phyloP scores from a whole-genome alignment of 2,797 vertebrate species.

The Hipposideros larvatus region DNA sequence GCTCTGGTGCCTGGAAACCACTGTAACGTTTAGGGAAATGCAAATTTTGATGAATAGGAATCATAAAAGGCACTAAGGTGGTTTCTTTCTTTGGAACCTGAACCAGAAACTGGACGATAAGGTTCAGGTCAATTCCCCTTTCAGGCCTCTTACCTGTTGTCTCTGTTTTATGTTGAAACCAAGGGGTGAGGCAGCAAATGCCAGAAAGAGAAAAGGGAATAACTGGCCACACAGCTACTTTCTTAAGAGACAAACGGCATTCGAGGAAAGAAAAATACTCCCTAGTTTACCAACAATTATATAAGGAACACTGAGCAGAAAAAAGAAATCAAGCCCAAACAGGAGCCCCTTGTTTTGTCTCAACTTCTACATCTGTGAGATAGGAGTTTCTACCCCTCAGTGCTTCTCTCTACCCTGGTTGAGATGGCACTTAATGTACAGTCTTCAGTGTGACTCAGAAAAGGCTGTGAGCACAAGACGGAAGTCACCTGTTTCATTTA shows the following conservation, averaged over 20 bases:
- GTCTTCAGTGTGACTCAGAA: neutral
- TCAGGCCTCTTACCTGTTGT: neutral
- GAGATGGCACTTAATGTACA: neutral
- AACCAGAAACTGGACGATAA: neutral
- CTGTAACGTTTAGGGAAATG: neutral
- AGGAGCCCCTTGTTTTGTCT: neutral
- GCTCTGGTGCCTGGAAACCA: neutral
- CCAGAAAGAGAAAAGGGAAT: neutral
- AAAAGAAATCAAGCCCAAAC: neutral
- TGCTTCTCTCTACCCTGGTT: neutral
- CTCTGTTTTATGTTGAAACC: neutral
- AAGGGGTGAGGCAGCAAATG: neutral
- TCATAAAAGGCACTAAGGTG: neutral
- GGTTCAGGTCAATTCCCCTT: neutral
- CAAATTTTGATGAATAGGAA: neutral
- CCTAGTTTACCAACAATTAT: neutral
- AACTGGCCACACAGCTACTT: neutral
- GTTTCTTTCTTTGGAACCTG: slow-evolving; percentile 29
- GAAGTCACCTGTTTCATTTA: neutral
- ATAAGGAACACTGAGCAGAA: neutral
- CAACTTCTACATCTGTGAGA: neutral
- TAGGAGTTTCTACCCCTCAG: neutral
- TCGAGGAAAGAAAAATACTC: slow-evolving; percentile 31
- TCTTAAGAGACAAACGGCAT: slow-evolving; percentile 34
- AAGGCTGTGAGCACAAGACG: neutral